Percentiles rank a stretch among this genome's conserved stretches.
Conservation (phyloP, 23 tunicate genomes). For the Phallusia fumigata region DNA sequence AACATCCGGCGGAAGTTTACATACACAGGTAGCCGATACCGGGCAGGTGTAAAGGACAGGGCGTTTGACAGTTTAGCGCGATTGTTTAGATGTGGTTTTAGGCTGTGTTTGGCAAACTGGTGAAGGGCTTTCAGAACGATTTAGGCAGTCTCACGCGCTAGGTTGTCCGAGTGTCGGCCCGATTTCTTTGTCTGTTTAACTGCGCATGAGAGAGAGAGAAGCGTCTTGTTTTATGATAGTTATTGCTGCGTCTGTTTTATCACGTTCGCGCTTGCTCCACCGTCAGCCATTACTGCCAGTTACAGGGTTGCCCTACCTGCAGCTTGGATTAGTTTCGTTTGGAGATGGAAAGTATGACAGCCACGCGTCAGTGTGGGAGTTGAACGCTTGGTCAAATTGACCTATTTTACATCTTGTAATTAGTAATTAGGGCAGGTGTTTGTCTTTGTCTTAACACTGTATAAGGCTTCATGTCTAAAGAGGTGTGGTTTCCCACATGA, state of each 20-base stretch:
- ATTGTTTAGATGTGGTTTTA: neutral
- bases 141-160: neutral
- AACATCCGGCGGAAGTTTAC: neutral
- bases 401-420: too few relatives aligned
- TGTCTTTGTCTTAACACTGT: too few relatives aligned
- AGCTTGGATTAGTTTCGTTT: neutral
- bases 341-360: neutral
- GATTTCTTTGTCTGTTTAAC: constrained; percentile 27
- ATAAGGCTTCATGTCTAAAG: too few relatives aligned
- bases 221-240: constrained; percentile 35
- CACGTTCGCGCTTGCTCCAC: constrained; percentile 30
- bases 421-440: too few relatives aligned
- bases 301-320: neutral
- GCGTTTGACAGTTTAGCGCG: neutral
- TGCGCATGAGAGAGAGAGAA: constrained; percentile 17
- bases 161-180: neutral
- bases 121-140: constrained; percentile 5
- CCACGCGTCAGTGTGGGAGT: too few relatives aligned
- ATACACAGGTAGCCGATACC: neutral
- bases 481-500: too few relatives aligned
- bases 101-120: neutral
- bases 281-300: constrained; percentile 33
- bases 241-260: constrained; percentile 38
- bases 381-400: too few relatives aligned
- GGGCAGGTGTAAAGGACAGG: neutral